Base-by-base conservation (phyloP, 64 coral and sea anemone species). In the Anthopleura sola region DNA sequence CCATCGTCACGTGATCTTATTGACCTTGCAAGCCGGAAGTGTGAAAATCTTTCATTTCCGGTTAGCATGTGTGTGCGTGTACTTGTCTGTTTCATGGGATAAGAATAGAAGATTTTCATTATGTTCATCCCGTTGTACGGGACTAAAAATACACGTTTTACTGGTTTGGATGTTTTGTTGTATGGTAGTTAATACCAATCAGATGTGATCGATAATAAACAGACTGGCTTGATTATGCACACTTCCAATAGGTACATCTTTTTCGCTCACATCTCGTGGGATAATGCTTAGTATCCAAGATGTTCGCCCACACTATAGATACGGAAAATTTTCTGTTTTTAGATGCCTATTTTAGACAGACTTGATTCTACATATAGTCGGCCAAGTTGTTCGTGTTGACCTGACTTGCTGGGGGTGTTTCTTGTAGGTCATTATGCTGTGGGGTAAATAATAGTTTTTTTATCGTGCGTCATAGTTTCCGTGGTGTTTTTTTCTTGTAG, bases 401-500 rank as follows among this genome's bases (percentile, higher is more conserved):
- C 10, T 36, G 66, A 1, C 66, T 31, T 71, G 58, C 23, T 62
- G 58, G 66, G 66, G 26, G 21, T 66, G 60, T 3, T 66, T 66
- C 5, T 66, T 26, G 5, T 18, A 55, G 16, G 16, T 18, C 55
- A 56, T 62, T n/a, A n/a, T n/a, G n/a, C n/a, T n/a, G n/a, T n/a
- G n/a, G n/a, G n/a, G n/a, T n/a, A n/a, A n/a, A n/a, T n/a, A n/a
- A n/a, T n/a, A n/a, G n/a, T 3, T 10, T 62, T 26, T n/a, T 6
- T 8, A 26, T 12, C 15, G 66, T 34, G 28, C 29, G 66, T 34
- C 31, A 71, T 32, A 8, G 15, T 31, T 33, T 32, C 14, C 34
- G 26, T 34, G 29, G 12, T n/a, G 3, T 71, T 71, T 24, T 29
- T 71, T 71, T 49, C 55, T 44, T 68, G 23, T 40, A 99, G 97